These are phyloP conservation scores for Siniperca obscura DNA, from an alignment of 2,797 vertebrate species.

Conservation along the genomic window DNA sequence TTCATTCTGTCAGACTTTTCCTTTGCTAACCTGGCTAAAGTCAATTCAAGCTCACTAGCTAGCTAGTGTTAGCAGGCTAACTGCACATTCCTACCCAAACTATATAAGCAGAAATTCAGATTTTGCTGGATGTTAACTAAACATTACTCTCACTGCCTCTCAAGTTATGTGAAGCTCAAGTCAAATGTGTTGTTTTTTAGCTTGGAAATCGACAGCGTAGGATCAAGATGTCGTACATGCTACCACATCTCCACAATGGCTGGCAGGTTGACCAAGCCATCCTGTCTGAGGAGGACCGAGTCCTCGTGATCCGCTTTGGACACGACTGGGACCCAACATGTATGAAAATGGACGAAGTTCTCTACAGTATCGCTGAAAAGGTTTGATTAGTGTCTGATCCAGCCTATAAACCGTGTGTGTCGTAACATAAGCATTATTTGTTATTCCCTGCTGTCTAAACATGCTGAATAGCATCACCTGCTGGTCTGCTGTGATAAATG, in stretches of 20 bases:
- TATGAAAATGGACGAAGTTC: conserved; percentile 99
- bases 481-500: background rate
- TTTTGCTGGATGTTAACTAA: background rate
- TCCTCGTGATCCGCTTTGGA: conserved; percentile 96
- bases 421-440: background rate
- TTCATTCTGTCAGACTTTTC: background rate
- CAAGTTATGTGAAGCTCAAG: fast-evolving
- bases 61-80: background rate
- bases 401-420: fast-evolving
- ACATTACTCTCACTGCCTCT: fast-evolving
- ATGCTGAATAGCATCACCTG: background rate
- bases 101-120: background rate
- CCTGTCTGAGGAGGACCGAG: conserved; percentile 97
- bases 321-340: conserved; percentile 99
- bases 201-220: background rate
- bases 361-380: conserved; percentile 98
- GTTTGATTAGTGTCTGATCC: conserved; percentile 68
- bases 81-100: fast-evolving
- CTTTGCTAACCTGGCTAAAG: background rate
- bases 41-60: background rate
- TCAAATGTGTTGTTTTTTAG: conserved; percentile 15
- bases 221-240: conserved; percentile 96
- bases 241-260: conserved; percentile 97
- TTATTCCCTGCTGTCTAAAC: background rate
- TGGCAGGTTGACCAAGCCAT: conserved; percentile 99